These are phyloP conservation scores for Hypothenemus hampei DNA, from an alignment of 1,140 invertebrate genomes.

Conservation along the genomic window DNA sequence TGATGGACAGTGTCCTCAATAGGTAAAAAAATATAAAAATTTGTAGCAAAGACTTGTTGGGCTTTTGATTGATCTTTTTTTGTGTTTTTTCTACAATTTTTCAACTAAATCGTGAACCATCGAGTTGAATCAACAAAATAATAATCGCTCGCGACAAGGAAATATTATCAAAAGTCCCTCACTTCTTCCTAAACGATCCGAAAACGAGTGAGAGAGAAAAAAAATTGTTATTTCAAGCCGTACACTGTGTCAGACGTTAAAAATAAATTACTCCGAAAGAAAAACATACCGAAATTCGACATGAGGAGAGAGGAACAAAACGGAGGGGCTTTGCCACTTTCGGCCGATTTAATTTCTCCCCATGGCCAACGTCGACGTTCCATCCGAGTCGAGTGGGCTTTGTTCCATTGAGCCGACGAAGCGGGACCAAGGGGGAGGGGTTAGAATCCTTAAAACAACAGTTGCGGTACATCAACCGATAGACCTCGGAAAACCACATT, in stretches of 20 bases:
- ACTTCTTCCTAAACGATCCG: background rate
- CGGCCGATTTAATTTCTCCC: conserved; percentile 11
- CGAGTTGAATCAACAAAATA: too few species aligned
- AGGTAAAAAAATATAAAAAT: too few species aligned
- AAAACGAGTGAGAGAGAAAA: background rate
- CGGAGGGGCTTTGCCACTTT: conserved; percentile 16
- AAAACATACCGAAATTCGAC: conserved; percentile 7
- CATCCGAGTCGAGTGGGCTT: conserved; percentile 4
- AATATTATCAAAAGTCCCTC: too few species aligned
- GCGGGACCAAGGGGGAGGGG: conserved; percentile 22
- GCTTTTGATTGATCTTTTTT: too few species aligned
- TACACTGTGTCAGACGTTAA: conserved; percentile 20
- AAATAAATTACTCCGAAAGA: conserved; percentile 25
- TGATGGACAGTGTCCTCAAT: too few species aligned
- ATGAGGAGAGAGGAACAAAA: conserved; percentile 11
- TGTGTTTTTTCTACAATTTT: too few species aligned
- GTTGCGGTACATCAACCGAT: conserved; percentile 29
- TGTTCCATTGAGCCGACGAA: conserved; percentile 26
- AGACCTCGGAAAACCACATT: too few species aligned
- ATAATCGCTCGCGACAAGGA: too few species aligned
- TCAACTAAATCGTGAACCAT: too few species aligned
- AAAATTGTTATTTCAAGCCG: conserved; percentile 19
- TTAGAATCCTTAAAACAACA: conserved; percentile 38
- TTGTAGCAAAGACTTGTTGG: too few species aligned
- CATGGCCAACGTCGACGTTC: too few species aligned